Base-by-base conservation (phyloP, 2,888 invertebrate genomes). In the Pseudococcus longispinus region DNA sequence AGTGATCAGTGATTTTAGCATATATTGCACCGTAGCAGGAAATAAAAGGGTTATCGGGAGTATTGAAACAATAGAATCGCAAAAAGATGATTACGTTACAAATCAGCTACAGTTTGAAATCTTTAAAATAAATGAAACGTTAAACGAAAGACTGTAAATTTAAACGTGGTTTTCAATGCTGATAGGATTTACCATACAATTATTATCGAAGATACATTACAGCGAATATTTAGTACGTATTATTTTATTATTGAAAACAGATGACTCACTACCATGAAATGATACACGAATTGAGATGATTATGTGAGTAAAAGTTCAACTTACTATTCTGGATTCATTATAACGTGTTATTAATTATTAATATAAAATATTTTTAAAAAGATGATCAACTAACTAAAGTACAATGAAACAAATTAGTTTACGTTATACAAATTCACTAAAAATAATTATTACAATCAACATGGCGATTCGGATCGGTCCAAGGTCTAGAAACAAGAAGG, bases 241-340 rank as follows among this genome's bases (percentile, higher is more conserved):
- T 83, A 51, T 5, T 29, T 51, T 15, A 26, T 20, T 60, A 32
- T 51, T 15, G 32, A 55, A 84, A 84, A 84, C 84, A 84, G 84
- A 84, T 84, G 84, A 84, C 84, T 84, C 84, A 84, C n/a, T 51
- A 55, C 55, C 51, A 60, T 84, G 46, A 60, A 84, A 84, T 29
- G 15, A 37, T 26, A n/a, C 13, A 26, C 26, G 15, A 51, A 29
- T 51, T n/a, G 32, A n/a, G 29, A 20, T 29, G 11, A 6, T 4
- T 15, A 4, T 3, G 37, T 11, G 18, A 15, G 23, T 3, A 37
- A 60, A 60, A 23, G 5, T 32, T 18, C 0, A 32, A 84, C 84
- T 84, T 84, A 84, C 84, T 84, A 84, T 55, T 84, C 84, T 13
- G 84, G 84, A 84, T 84, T 84, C 84, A 84, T 84, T 32, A 60